A percentile compares a stretch with the other conserved stretches of the same genome.
Evolutionary conservation across 2,113 vertebrate species (phyloP).

Genomic region (Tragelaphus buxtoni): DNA sequence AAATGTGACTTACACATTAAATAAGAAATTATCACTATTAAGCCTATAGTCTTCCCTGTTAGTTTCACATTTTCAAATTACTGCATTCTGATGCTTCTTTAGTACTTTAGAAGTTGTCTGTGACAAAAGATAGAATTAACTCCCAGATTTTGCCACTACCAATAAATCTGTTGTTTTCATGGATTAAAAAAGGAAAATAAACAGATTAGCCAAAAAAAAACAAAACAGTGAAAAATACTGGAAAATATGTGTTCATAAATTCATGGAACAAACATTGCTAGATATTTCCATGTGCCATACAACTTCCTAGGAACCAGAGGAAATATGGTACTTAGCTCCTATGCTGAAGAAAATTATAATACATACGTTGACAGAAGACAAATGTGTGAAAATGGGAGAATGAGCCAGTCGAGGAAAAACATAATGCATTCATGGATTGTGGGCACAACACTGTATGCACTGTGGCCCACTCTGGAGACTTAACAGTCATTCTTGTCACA

Average conservation of each 20-base stretch:
- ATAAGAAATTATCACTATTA: background rate
- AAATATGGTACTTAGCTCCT: background rate
- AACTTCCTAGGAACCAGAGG: background rate
- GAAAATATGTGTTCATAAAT: background rate
- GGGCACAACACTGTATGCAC: background rate
- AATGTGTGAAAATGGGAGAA: background rate
- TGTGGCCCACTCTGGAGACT: background rate
- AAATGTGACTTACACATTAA: background rate
- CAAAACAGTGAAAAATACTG: background rate
- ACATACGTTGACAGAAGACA: background rate
- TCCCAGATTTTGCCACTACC: too few relatives aligned
- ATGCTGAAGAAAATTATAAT: background rate
- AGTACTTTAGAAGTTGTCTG: background rate
- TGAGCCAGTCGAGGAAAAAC: background rate
- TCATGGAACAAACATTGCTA: background rate
- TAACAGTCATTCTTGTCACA: background rate
- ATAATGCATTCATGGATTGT: background rate
- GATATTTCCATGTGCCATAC: background rate
- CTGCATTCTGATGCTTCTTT: background rate
- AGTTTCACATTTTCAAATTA: background rate
- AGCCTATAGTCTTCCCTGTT: background rate
- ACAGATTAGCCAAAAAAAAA: too few relatives aligned
- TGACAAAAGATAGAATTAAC: background rate
- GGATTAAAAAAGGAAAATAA: too few relatives aligned
- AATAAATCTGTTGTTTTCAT: too few relatives aligned